Percentiles rank a stretch among this genome's conserved stretches.
Conservation (phyloP, 2,797 vertebrate species). For the Catamblyrhynchus diadema region DNA sequence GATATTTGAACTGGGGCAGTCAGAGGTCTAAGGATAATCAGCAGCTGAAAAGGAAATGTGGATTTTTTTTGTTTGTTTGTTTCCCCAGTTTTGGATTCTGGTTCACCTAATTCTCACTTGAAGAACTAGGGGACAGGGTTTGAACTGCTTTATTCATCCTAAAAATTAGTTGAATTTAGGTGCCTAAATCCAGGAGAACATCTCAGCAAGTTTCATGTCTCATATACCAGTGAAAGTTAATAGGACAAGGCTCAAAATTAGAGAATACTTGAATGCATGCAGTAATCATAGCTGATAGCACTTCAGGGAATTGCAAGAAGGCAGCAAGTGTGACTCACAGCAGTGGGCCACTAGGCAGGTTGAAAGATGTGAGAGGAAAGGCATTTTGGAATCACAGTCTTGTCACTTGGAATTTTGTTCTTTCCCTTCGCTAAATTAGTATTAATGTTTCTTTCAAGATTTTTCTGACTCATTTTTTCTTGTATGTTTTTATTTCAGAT, state of each 20-base stretch:
- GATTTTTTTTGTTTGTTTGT: neutral
- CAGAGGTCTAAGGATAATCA: neutral
- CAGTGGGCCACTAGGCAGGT: neutral
- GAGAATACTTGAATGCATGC: neutral
- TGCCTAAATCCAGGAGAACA: neutral
- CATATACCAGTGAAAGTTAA: neutral
- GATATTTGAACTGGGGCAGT: neutral
- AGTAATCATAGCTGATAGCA: neutral
- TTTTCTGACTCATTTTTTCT: conserved; percentile 3
- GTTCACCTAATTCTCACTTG: neutral
- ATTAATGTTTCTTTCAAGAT: neutral
- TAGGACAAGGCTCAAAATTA: neutral
- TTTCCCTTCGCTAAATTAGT: neutral
- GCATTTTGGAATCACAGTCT: neutral
- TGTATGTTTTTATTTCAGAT: neutral
- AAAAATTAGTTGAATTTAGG: neutral
- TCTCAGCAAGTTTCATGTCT: neutral
- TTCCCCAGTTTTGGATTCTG: neutral
- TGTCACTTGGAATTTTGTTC: neutral
- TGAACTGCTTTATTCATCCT: neutral
- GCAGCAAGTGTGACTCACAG: neutral
- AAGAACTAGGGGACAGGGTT: neutral
- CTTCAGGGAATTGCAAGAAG: neutral
- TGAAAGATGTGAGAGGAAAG: neutral
- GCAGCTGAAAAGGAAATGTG: neutral